phyloP scores from a whole-genome alignment of 2,113 vertebrate species.

The Tyto alba region DNA sequence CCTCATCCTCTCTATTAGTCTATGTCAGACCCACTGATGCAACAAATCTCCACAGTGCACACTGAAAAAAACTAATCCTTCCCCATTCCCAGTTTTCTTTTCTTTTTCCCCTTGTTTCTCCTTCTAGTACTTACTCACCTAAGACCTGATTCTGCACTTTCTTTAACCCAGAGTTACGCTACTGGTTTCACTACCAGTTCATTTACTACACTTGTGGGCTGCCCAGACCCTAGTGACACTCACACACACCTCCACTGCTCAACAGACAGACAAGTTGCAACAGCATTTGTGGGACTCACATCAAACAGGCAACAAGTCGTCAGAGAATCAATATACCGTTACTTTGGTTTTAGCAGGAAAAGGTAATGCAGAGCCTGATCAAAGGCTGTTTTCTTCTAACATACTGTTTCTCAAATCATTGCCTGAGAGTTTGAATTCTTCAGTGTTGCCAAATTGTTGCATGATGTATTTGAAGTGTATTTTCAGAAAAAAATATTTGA shows the following conservation, averaged over 20 bases:
- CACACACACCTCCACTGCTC: not conserved
- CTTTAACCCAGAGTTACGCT: not conserved
- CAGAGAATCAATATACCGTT: not conserved
- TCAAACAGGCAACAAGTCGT: not conserved
- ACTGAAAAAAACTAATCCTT: not conserved
- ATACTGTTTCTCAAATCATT: not conserved
- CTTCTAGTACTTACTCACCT: not conserved
- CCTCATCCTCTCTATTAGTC: not conserved
- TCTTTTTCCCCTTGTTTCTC: not conserved
- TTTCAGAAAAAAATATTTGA: not conserved
- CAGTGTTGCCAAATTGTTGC: not conserved
- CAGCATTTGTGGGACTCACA: not conserved
- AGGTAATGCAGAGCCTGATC: not conserved
- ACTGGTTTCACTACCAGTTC: not conserved
- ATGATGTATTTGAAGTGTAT: not conserved
- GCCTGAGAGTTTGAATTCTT: not conserved
- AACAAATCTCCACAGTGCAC: not conserved
- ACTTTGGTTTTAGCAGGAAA: not conserved
- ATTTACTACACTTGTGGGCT: rapidly evolving
- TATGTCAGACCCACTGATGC: not conserved
- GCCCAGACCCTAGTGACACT: not conserved
- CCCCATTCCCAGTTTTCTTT: not conserved
- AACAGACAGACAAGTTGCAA: not conserved
- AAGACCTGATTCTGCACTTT: not conserved
- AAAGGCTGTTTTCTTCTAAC: not conserved